A percentile compares a stretch with the other conserved stretches of the same genome.
Conservation (phyloP, 2,888 invertebrate species). For the Archips xylosteana region DNA sequence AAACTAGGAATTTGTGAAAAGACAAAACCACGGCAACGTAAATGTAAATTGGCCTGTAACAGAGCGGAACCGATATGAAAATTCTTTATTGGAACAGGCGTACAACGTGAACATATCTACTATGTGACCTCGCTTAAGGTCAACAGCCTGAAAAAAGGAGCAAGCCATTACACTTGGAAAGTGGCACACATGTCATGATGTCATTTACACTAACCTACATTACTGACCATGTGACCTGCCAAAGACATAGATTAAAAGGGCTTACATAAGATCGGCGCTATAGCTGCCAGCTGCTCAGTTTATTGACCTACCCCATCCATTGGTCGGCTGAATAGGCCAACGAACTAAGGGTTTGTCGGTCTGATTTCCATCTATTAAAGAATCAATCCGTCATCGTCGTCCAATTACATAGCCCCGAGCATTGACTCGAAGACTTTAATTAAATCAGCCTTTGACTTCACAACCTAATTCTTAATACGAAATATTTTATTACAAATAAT, state of each 20-base stretch:
- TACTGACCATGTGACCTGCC: constrained; percentile 42
- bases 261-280: constrained; percentile 9
- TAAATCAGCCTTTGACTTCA: background rate
- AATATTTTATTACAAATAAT: constrained; percentile 8
- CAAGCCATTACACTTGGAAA: background rate
- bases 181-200: constrained; percentile 4
- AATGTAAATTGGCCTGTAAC: constrained; percentile 26
- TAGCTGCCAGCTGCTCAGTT: background rate
- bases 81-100: constrained; percentile 54
- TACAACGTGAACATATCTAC: constrained; percentile 17
- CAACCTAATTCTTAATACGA: background rate
- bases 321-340: background rate
- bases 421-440: background rate
- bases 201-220: constrained; percentile 23
- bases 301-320: background rate
- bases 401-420: constrained; percentile 21
- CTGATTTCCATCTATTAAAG: constrained; percentile 4
- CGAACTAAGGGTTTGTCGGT: constrained; percentile 11
- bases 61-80: constrained; percentile 45
- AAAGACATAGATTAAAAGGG: constrained; percentile 13
- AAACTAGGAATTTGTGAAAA: constrained; percentile 27
- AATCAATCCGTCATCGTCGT: constrained; percentile 12
- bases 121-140: constrained; percentile 1
- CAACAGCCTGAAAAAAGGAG: background rate
- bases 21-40: constrained; percentile 19